Base-by-base conservation (phyloP, 1,140 invertebrate genomes). In the Nylanderia fulva region DNA sequence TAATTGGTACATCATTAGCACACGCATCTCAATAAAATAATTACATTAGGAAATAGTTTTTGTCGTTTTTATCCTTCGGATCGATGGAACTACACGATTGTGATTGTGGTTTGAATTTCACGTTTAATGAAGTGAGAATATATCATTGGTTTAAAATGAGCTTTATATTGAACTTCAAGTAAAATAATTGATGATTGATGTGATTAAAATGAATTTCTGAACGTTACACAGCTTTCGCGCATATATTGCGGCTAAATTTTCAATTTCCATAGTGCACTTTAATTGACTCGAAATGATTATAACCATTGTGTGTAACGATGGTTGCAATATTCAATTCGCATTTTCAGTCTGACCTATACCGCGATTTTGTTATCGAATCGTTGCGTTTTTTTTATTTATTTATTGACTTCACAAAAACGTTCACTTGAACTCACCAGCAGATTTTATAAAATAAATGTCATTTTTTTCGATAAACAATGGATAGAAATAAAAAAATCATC, bases 381-480 rank as follows among this genome's bases (percentile, higher is more conserved):
- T 27, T 1, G 52, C 27, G 29, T 36, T 33, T 76, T 76, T 39
- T 76, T 18, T 63, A 76, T 76, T 24, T 42, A 61, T 76, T 76
- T 29, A 29, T 58, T 58, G 36, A 58, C 18, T 76, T 63, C 15
- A 15, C 24, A 9, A 75, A 75, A 75, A 39, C 39, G 9, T 27
- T 4, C 36, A 77, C 18, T 77, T 77, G 36, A 63, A 21, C 13
- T 58, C 60, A 2, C n/a, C 18, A 48, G 2, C 7, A 48, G 29
- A 77, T 77, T 64, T n/a, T 52, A n/a, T 52, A 15, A 13, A 77
- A 66, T 48, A 77, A 66, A 66, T 66, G 42, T 0, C 27, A 9
- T 24, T 66, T 64, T 63, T 77, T 36, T 21, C 27, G 58, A 24
- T 77, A 77, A 77, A 77, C n/a, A 77, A 29, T 52, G 27, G 45